phyloP scores from a whole-genome alignment of 1,140 invertebrate species.

The Contarinia nasturtii region DNA sequence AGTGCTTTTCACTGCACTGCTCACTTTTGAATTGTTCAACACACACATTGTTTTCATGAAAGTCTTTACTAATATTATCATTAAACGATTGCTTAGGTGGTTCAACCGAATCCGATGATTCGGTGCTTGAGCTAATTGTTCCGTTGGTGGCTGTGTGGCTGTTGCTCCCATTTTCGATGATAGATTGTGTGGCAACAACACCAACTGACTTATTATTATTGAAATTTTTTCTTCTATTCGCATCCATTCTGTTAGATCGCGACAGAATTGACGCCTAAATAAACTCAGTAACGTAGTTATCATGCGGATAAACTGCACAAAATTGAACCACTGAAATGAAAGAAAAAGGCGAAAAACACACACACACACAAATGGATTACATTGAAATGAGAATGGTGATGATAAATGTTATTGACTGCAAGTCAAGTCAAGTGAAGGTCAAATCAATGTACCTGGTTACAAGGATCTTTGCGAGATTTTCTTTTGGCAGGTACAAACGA shows the following conservation, averaged over 20 bases:
- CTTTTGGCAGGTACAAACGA: background rate
- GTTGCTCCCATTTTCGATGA: background rate
- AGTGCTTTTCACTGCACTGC: too few relatives aligned
- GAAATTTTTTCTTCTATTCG: background rate
- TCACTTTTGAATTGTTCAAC: background rate
- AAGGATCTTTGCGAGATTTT: background rate
- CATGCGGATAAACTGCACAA: conserved; percentile 5
- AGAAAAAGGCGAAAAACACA: too few relatives aligned
- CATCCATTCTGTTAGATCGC: conserved; percentile 5
- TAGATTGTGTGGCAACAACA: background rate
- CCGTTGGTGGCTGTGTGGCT: background rate
- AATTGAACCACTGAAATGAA: too few relatives aligned
- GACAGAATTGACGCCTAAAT: conserved; percentile 4
- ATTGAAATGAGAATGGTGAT: too few relatives aligned
- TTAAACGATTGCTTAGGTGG: background rate
- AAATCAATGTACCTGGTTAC: background rate
- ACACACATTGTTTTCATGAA: background rate
- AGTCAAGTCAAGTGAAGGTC: background rate
- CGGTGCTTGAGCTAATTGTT: background rate
- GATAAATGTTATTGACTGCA: too few relatives aligned
- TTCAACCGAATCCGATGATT: background rate
- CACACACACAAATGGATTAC: too few relatives aligned
- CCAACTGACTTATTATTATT: conserved; percentile 1
- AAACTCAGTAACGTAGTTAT: conserved; percentile 2
- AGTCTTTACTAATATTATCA: background rate